Evolutionary conservation across 2,888 invertebrate genomes (phyloP).

Genomic region (Aphodius granarius): DNA sequence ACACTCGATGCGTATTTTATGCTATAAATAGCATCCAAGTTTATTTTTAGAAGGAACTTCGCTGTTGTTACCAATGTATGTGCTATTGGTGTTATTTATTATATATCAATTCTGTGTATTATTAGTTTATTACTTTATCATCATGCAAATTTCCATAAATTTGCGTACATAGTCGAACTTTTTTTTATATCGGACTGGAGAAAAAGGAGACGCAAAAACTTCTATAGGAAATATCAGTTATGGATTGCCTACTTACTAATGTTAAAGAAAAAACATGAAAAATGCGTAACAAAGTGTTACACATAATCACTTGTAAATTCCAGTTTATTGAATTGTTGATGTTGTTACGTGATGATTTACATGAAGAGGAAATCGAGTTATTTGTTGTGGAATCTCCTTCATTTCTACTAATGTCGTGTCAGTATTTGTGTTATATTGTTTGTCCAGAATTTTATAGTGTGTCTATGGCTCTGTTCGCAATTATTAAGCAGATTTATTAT

Average conservation of each 20-base stretch:
- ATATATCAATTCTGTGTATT: no score
- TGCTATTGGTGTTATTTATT: no score
- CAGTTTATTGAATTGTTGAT: neutral
- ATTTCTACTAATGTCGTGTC: neutral
- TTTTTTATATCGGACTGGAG: no score
- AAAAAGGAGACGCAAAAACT: no score
- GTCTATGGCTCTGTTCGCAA: no score
- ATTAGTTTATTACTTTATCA: no score
- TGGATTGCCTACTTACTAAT: no score
- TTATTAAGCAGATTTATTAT: no score
- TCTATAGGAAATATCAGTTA: no score
- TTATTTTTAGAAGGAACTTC: neutral
- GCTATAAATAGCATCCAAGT: neutral
- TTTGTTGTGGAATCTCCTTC: neutral
- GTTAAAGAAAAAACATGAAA: no score
- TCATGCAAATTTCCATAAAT: neutral
- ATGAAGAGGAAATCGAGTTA: neutral
- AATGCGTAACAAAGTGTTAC: neutral
- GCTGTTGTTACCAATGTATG: neutral
- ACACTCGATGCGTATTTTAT: neutral
- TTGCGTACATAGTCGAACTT: no score
- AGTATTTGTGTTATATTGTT: neutral
- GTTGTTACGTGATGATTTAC: neutral
- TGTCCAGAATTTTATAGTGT: neutral
- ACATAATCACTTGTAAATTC: neutral